Conservation (phyloP, 35 echinoderm and acorn worm genomes). For the Stichopus chloronotus region DNA sequence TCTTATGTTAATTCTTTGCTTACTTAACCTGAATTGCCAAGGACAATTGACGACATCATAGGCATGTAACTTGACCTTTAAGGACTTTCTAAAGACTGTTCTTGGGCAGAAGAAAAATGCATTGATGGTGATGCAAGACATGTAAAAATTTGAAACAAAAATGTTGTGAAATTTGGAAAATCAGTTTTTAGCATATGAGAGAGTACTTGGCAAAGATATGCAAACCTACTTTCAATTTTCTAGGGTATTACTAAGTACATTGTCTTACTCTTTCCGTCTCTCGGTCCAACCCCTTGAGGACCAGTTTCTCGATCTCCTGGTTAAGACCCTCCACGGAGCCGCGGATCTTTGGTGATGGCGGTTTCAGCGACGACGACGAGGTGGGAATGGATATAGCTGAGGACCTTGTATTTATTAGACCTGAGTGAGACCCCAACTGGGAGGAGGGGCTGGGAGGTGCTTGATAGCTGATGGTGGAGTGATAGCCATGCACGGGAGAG, state of each 20-base stretch:
- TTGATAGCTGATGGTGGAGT: conserved; percentile 55
- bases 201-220: background rate
- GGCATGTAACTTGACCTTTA: no score
- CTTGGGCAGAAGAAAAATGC: no score
- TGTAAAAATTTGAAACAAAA: no score
- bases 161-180: no score
- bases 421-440: conserved; percentile 22
- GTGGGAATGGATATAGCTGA: conserved; percentile 86
- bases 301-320: conserved; percentile 96
- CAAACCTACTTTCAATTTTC: background rate
- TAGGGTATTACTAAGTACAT: no score
- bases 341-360: conserved; percentile 76
- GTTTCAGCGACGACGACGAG: conserved; percentile 61
- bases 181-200: no score
- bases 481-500: conserved; percentile 92
- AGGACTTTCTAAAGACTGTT: no score
- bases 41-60: no score
- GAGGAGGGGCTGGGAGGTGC: conserved; percentile 39
- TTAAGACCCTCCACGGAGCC: conserved; percentile 93
- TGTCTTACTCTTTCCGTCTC: conserved; percentile 26
- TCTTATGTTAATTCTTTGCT: no score
- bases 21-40: no score
- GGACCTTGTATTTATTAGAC: conserved; percentile 63
- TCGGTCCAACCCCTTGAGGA: conserved; percentile 69
- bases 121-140: no score